These are phyloP conservation scores for Drosophila aff. DNA, from an alignment of 1,140 invertebrate species.

Conservation along the genomic window DNA sequence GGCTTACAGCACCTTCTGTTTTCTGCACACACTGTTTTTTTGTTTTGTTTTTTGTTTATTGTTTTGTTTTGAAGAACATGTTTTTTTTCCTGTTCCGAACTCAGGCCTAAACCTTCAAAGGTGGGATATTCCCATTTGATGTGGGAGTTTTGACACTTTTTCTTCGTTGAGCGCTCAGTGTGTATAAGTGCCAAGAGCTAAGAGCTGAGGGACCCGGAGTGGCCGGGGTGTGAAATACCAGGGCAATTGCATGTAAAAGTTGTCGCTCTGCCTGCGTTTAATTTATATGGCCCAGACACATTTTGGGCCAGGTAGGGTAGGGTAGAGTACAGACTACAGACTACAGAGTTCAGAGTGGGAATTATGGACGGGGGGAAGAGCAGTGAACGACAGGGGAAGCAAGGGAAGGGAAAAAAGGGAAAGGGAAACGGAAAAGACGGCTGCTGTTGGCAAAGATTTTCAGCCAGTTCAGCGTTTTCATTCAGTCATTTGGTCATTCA, in stretches of 20 bases:
- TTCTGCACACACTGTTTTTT: background rate
- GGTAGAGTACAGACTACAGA: background rate
- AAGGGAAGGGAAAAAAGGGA: background rate
- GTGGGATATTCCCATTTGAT: slow-evolving; percentile 11
- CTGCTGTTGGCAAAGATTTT: slow-evolving; percentile 23
- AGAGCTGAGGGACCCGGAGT: background rate
- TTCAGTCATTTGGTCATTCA: slow-evolving; percentile 56
- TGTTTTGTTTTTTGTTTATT: background rate
- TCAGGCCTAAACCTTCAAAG: slow-evolving; percentile 8
- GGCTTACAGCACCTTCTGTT: slow-evolving; percentile 2
- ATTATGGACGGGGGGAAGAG: background rate
- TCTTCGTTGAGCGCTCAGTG: slow-evolving; percentile 12
- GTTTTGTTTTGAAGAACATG: slow-evolving; percentile 4
- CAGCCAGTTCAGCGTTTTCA: slow-evolving; percentile 69
- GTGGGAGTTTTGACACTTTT: slow-evolving; percentile 39
- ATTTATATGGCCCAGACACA: slow-evolving; percentile 70
- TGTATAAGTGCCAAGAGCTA: background rate
- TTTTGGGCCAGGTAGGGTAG: slow-evolving; percentile 21
- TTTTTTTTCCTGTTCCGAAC: background rate
- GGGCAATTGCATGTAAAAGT: slow-evolving; percentile 81
- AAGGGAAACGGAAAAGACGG: slow-evolving; percentile 8
- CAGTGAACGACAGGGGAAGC: background rate
- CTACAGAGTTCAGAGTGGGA: background rate
- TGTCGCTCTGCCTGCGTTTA: slow-evolving; percentile 74
- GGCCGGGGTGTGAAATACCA: slow-evolving; percentile 61